phyloP scores from a whole-genome alignment of 2,113 vertebrate species.

The Rhinolophus sinicus region DNA sequence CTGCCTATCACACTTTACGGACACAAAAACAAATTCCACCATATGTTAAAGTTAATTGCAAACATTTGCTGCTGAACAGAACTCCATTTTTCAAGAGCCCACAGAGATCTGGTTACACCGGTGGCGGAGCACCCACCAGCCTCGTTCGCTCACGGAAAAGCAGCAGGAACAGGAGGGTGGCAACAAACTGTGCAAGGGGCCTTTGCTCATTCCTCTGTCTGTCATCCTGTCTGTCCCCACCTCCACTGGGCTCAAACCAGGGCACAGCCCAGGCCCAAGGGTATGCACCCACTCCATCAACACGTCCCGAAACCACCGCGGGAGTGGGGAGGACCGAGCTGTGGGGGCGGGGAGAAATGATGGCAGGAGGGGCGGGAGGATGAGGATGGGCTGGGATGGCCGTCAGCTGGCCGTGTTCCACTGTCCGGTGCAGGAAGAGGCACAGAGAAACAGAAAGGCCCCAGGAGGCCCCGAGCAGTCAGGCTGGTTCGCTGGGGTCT shows the following conservation, averaged over 20 bases:
- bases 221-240: not conserved
- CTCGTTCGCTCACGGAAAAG: not conserved
- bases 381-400: not conserved
- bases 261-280: not conserved
- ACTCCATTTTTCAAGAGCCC: conserved; percentile 75
- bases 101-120: conserved; percentile 67
- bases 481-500: conserved; percentile 4
- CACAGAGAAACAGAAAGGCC: not conserved
- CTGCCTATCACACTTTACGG: conserved; percentile 64
- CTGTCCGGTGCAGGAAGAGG: not conserved
- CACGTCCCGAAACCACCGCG: rapidly evolving
- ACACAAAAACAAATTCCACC: conserved; percentile 75
- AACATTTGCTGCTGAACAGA: conserved; percentile 78
- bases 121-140: conserved; percentile 29
- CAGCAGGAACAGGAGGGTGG: not conserved
- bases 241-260: not conserved
- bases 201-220: not conserved
- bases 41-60: conserved; percentile 80
- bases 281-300: not conserved
- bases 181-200: not conserved
- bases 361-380: not conserved
- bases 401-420: not conserved
- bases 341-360: not conserved
- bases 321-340: not conserved
- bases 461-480: not conserved